A percentile compares a stretch with the other conserved stretches of the same genome.
Conservation (phyloP, 2,888 invertebrate genomes). For the Hirtodrosophila trivittata region DNA sequence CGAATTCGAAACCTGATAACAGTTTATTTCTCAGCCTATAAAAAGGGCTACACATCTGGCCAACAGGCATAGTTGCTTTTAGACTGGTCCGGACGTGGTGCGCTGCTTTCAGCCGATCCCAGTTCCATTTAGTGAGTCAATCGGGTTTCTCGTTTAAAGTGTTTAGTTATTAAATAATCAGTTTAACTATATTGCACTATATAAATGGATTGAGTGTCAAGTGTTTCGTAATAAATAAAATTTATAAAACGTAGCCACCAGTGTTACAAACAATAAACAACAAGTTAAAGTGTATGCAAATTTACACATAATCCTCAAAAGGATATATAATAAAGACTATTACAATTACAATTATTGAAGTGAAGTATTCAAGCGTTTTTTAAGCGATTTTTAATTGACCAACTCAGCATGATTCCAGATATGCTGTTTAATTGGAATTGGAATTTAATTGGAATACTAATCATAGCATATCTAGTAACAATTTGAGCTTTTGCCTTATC, state of each 20-base stretch:
- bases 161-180: neutral
- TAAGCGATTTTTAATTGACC: slow-evolving; percentile 4
- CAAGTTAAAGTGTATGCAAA: neutral
- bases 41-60: slow-evolving; percentile 32
- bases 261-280: neutral
- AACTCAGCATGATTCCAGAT: slow-evolving; percentile 33
- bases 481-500: neutral
- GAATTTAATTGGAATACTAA: neutral
- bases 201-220: neutral
- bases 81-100: slow-evolving; percentile 32
- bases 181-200: too few relatives aligned
- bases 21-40: slow-evolving; percentile 35
- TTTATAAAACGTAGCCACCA: too few relatives aligned
- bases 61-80: slow-evolving; percentile 33
- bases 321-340: too few relatives aligned
- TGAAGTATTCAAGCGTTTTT: slow-evolving; percentile 10
- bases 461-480: slow-evolving; percentile 5
- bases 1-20: slow-evolving; percentile 38
- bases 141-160: slow-evolving; percentile 17
- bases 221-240: neutral
- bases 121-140: slow-evolving; percentile 41
- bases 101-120: slow-evolving; percentile 33
- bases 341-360: too few relatives aligned
- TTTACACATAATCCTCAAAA: too few relatives aligned
- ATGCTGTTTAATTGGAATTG: slow-evolving; percentile 9